Evolutionary conservation across 2,888 invertebrate species (phyloP), one percentile per base, ranked within the genome.

Genomic region (Cryptosula pallasiana): DNA sequence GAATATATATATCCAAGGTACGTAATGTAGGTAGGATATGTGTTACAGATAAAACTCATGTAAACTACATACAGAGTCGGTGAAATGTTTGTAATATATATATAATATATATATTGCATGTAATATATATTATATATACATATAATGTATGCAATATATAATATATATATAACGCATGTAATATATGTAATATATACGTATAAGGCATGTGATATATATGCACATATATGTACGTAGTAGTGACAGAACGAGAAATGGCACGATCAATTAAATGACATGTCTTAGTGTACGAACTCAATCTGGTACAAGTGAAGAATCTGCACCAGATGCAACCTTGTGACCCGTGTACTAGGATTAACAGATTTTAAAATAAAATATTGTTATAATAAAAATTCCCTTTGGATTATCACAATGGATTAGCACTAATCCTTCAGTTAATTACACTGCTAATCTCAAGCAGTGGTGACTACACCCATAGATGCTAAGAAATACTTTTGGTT

Each of bases 351-450:
- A 20, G 20, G 45, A 45, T 45, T 45, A 45, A 5, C 20, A 45
- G 45, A 45, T 20, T 20, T 45, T 45, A 13, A 45, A 13, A 45
- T 13, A 13, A 45, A 57, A 57, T 5, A 57, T 57, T 57, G 16
- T n/a, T 9, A 13, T 9, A 57, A 57, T 57, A 57, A n/a, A 57
- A 57, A 57, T n/a, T 63, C 27, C 32, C 27, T 25, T 9, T 9
- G 63, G 63, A 63, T 63, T 63, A 63, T 63, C 13, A 63, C 32
- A 32, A 63, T 32, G 32, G 63, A 63, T 63, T 63, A 63, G 27
- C 29, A 27, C 32, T 63, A 63, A 63, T 29, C 63, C 27, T 13
- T 57, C 5, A 25, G 57, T 23, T 57, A 57, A 57, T 57, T 57
- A 57, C 63, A 45, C 5, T 45, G 20, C 5, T 45, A 5, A 45